Conservation (phyloP, 1,140 invertebrate genomes). For the Orchestia grillus region DNA sequence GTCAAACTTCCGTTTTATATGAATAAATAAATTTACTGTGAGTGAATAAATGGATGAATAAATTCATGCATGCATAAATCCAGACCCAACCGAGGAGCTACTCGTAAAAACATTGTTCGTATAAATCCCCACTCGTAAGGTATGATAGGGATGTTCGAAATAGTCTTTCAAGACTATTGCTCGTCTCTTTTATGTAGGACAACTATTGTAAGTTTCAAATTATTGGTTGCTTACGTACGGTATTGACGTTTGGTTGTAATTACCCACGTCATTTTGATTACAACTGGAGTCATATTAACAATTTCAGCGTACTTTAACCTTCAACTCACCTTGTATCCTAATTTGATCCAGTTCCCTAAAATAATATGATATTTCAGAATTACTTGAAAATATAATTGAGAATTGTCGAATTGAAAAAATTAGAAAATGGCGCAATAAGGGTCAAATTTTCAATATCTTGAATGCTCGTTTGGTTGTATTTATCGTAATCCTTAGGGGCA, state of each 20-base stretch:
- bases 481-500: neutral
- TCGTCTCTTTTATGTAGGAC: neutral
- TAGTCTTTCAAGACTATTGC: neutral
- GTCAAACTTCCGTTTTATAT: neutral
- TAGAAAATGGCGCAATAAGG: no score
- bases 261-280: neutral
- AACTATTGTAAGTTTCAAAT: neutral
- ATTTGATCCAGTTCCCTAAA: no score
- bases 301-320: neutral
- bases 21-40: neutral
- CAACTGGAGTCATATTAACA: neutral
- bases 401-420: no score
- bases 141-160: neutral
- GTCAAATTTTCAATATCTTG: neutral
- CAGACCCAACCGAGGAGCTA: neutral
- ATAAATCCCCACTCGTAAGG: neutral
- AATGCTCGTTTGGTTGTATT: neutral
- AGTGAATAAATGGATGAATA: no score
- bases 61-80: no score
- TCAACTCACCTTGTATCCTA: no score
- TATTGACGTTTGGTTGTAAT: neutral
- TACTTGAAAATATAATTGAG: no score
- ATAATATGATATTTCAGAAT: no score
- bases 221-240: neutral
- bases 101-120: neutral